Evolutionary conservation across 2,888 invertebrate genomes (phyloP).

Genomic region (Aleiodes testaceus): DNA sequence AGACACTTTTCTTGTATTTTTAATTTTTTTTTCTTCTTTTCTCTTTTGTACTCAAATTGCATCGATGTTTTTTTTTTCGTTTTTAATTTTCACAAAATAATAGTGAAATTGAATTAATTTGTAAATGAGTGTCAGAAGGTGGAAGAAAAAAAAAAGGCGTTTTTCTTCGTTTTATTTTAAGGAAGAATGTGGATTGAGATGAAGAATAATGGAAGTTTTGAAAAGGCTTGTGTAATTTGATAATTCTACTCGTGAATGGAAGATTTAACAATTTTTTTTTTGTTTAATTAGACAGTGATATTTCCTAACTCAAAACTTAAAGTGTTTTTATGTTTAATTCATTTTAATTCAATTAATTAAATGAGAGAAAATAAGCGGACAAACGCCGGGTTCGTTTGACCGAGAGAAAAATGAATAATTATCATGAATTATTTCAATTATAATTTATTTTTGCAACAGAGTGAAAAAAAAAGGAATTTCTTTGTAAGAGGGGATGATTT

Average conservation of each 20-base stretch:
- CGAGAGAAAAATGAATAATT: background rate
- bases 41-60: slow-evolving; percentile 46
- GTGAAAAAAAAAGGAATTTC: too few relatives aligned
- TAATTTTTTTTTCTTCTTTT: slow-evolving; percentile 45
- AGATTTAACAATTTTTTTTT: slow-evolving; percentile 1
- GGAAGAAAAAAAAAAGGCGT: slow-evolving; percentile 8
- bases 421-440: too few relatives aligned
- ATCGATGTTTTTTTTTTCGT: slow-evolving; percentile 34
- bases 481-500: too few relatives aligned
- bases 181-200: slow-evolving; percentile 21
- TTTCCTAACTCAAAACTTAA: slow-evolving; percentile 10
- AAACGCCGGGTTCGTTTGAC: slow-evolving; percentile 37
- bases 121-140: slow-evolving; percentile 20
- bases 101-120: slow-evolving; percentile 10
- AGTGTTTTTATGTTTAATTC: slow-evolving; percentile 10
- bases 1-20: slow-evolving; percentile 49
- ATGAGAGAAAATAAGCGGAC: slow-evolving; percentile 27
- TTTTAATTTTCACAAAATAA: slow-evolving; percentile 1
- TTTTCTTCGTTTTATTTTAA: slow-evolving; percentile 30
- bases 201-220: slow-evolving; percentile 16
- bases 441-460: too few relatives aligned
- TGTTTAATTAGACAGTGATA: slow-evolving; percentile 22
- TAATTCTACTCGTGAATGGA: slow-evolving; percentile 15
- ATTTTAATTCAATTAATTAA: background rate
- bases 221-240: slow-evolving; percentile 28